Conservation (phyloP, 2,113 vertebrate species). For the Anthoscopus minutus region DNA sequence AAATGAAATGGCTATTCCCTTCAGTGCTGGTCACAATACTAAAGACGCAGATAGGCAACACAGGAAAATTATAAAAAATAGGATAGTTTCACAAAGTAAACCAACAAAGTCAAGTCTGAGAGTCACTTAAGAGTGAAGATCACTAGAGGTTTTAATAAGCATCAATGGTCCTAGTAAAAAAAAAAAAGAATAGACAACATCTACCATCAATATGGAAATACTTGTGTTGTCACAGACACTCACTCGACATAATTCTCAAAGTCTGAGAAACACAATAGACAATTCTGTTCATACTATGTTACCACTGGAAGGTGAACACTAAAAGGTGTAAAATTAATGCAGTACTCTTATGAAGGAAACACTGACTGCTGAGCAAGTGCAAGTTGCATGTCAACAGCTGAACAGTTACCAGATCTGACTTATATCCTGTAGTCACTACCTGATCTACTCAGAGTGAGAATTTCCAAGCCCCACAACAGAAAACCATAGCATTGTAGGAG, state of each 20-base stretch:
- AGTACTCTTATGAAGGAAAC: background rate
- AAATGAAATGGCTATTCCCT: background rate
- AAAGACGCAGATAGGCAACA: background rate
- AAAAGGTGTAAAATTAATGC: background rate
- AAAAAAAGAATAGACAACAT: background rate
- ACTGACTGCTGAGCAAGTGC: background rate
- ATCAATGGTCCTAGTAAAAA: background rate
- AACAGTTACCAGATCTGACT: background rate
- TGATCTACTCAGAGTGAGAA: background rate
- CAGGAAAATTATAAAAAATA: background rate
- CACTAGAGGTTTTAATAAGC: background rate
- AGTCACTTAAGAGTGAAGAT: background rate
- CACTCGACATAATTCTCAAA: background rate
- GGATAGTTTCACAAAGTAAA: background rate
- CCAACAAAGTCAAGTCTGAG: background rate
- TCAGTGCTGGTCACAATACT: background rate
- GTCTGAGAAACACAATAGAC: accelerated
- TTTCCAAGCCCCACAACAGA: background rate
- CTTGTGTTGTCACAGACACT: background rate
- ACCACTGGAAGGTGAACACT: background rate
- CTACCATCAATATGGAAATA: background rate
- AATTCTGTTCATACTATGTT: background rate
- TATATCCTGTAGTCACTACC: accelerated
- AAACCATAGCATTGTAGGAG: background rate
- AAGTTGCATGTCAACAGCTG: background rate